Evolutionary conservation across 2,113 vertebrate species (phyloP).

Genomic region (Arvicanthis niloticus): DNA sequence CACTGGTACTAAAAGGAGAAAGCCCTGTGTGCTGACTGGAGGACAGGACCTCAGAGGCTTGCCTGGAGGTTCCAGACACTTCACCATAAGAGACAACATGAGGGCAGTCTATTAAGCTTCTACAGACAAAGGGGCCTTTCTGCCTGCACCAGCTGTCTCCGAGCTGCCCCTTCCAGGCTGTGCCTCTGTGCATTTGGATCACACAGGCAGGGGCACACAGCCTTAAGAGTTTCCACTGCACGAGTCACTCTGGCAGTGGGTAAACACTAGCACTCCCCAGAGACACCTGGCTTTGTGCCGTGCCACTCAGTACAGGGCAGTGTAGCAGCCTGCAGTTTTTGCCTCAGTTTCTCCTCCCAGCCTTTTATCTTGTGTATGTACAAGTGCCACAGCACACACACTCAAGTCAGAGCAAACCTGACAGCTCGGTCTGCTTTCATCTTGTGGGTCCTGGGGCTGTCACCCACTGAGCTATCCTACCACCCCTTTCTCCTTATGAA

Average conservation of each 20-base stretch:
- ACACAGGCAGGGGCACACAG: not conserved
- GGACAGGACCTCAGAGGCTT: conserved; percentile 33
- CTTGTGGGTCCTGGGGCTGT: not conserved
- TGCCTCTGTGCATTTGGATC: not conserved
- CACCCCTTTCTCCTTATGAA: not conserved
- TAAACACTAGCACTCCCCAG: not conserved
- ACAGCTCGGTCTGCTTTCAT: not conserved
- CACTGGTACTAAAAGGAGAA: not conserved
- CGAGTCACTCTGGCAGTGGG: not conserved
- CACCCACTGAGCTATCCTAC: not conserved
- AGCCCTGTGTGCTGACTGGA: not conserved
- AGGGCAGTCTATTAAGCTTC: conserved; percentile 73
- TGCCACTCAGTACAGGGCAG: not conserved
- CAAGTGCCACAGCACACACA: too few species aligned
- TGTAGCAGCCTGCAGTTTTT: not conserved
- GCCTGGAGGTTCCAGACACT: conserved; percentile 70
- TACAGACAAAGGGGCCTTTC: conserved; percentile 65
- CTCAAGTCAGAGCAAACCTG: not conserved
- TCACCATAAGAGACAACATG: conserved; percentile 76
- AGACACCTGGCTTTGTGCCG: not conserved
- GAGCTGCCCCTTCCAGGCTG: not conserved
- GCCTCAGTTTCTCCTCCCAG: not conserved
- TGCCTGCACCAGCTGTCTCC: conserved; percentile 22
- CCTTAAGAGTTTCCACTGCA: too few species aligned
- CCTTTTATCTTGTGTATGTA: not conserved